Conservation (phyloP, 2,113 vertebrate species). For the Catharus fuscescens region DNA sequence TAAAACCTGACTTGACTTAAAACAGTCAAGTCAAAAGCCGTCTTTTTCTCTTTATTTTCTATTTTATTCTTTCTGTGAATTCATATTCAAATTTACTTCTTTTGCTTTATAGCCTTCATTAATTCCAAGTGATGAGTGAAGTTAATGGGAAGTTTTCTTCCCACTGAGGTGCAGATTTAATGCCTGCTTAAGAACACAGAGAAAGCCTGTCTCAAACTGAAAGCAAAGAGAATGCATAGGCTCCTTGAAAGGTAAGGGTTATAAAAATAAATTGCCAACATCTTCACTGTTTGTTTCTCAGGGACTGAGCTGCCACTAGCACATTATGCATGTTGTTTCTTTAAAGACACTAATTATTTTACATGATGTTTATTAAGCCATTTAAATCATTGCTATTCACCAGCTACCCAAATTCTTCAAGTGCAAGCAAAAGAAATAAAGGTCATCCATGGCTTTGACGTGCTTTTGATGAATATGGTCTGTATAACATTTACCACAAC, state of each 20-base stretch:
- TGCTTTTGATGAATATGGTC: slow-evolving; percentile 70
- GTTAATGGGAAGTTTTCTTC: slow-evolving; percentile 43
- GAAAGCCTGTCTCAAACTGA: background rate
- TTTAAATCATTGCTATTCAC: slow-evolving; percentile 45
- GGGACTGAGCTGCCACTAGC: background rate
- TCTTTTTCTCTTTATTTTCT: background rate
- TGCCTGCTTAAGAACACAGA: slow-evolving; percentile 31
- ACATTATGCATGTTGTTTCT: slow-evolving; percentile 3
- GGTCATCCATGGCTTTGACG: slow-evolving; percentile 24
- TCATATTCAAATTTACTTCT: slow-evolving; percentile 32
- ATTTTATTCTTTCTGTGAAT: slow-evolving; percentile 35
- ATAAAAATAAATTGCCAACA: slow-evolving; percentile 26
- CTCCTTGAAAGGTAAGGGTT: background rate
- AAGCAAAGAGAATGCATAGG: background rate
- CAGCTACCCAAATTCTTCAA: slow-evolving; percentile 39
- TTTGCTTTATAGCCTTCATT: slow-evolving; percentile 13
- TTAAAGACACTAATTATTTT: slow-evolving; percentile 55
- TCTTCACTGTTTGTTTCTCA: slow-evolving; percentile 26
- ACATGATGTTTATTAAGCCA: slow-evolving; percentile 60
- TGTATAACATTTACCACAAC: slow-evolving; percentile 59
- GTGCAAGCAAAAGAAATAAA: slow-evolving; percentile 64
- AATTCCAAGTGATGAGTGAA: slow-evolving; percentile 50
- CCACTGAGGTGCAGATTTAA: slow-evolving; percentile 12
- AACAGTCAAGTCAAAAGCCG: background rate
- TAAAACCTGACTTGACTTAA: background rate